A percentile compares a stretch with the other conserved stretches of the same genome.
phyloP scores from a whole-genome alignment of 2,797 vertebrate genomes.

The Bothrops alternatus region DNA sequence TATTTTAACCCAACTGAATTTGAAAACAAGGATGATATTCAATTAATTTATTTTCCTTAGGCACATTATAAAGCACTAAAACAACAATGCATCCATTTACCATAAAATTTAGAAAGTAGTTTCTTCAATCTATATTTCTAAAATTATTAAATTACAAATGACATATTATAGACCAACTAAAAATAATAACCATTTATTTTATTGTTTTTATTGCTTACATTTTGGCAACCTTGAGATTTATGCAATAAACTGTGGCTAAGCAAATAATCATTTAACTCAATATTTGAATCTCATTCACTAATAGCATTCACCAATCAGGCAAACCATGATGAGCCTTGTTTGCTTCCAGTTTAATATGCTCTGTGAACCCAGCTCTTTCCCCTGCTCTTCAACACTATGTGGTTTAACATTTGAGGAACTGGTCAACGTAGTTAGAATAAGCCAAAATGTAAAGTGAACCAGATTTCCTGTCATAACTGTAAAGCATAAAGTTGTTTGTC shows the following conservation, averaged over 20 bases:
- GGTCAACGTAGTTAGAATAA: not conserved
- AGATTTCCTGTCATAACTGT: not conserved
- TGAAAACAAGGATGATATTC: slow-evolving; percentile 5
- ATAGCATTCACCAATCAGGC: not conserved
- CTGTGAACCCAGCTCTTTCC: not conserved
- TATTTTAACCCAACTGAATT: slow-evolving; percentile 16
- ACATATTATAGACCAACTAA: not conserved
- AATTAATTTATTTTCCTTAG: not conserved
- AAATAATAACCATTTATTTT: not conserved
- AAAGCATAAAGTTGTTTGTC: not conserved
- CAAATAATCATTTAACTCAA: not conserved
- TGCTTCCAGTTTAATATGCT: not conserved
- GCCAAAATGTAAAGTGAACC: not conserved
- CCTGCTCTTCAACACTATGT: not conserved
- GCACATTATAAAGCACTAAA: slow-evolving; percentile 5
- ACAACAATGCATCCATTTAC: not conserved
- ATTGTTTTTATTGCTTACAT: not conserved
- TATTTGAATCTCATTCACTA: not conserved
- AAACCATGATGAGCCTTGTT: not conserved
- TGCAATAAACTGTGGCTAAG: not conserved
- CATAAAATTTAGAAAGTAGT: not conserved
- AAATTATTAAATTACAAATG: not conserved
- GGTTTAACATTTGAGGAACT: not conserved
- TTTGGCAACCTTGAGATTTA: not conserved
- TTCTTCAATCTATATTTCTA: not conserved